Evolutionary conservation across 2,797 vertebrate genomes (phyloP), one percentile per base, ranked within the genome.

Genomic region (Gastrophryne carolinensis): DNA sequence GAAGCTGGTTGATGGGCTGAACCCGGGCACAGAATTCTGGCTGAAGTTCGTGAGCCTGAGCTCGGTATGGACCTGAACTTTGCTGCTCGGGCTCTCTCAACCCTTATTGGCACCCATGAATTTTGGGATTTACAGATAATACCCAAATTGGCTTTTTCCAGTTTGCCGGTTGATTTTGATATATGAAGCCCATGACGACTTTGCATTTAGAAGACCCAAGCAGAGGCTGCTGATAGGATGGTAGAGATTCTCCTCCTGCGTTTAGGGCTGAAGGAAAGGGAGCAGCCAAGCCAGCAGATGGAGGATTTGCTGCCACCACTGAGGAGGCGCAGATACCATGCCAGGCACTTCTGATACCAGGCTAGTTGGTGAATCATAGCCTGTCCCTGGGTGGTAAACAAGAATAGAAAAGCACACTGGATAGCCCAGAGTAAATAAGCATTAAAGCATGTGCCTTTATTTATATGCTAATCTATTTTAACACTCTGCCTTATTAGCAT

Each of bases 401-500:
- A 17, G 15, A 41, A 49, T 50, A n/a, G 9, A 19, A 19, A 41
- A 4, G 8, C 10, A 6, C 17, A 3, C 15, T 41, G 37, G 19
- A 24, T 8, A 9, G 35, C 37, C 2, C 21, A 1, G 27, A 50
- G 1, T 39, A 39, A 39, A 39, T 39, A 39, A n/a, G 21, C 11
- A 50, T 24, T 50, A 34, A 23, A 23, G 47, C 30, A 13, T 15
- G 27, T 15, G 29, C 12, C 27, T 27, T 49, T 8, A 52, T 52
- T 52, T 66, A 66, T 66, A 35, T 37, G 63, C 21, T 66, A 65
- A 65, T 65, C 49, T 23, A n/a, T 7, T 50, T 52, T 53, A 66
- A 17, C 63, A n/a, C 47, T 29, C 21, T 11, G 11, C 2, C 27
- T 34, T 66, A 7, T 52, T 49, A 65, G 21, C 29, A 32, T 65